These are phyloP conservation scores for Rotaria socialis DNA, from an alignment of 2,888 invertebrate species.

Conservation along the genomic window DNA sequence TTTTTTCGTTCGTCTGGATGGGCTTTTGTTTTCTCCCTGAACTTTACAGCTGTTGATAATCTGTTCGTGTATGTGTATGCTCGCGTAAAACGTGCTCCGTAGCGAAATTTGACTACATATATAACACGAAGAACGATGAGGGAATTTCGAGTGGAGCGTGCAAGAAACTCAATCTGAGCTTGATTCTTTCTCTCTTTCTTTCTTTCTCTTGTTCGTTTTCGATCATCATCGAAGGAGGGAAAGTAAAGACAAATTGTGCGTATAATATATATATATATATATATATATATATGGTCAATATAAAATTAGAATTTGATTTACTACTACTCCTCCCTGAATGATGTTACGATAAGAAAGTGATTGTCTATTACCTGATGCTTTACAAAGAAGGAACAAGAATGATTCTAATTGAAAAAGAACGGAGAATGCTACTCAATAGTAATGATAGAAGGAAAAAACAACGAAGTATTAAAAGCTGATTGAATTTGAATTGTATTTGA, in stretches of 20 bases:
- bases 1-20: conserved; percentile 16
- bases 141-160: conserved; percentile 32
- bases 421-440: neutral
- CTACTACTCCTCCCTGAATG: conserved; percentile 13
- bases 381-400: neutral
- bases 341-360: neutral
- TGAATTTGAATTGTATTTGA: conserved; percentile 1
- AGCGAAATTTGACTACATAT: conserved; percentile 21
- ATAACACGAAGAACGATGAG: conserved; percentile 21
- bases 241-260: conserved; percentile 29
- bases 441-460: neutral
- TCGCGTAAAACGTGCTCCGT: conserved; percentile 21
- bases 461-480: conserved; percentile 16
- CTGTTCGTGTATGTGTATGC: neutral
- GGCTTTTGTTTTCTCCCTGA: conserved; percentile 27
- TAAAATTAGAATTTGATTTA: conserved; percentile 32
- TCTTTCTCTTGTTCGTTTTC: conserved; percentile 6
- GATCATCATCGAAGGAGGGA: neutral
- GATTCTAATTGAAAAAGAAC: neutral
- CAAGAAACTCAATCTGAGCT: conserved; percentile 29
- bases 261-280: neutral
- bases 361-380: neutral
- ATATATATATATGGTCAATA: neutral
- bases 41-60: conserved; percentile 39
- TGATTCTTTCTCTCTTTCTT: neutral